Base-by-base conservation (phyloP, 2,888 invertebrate genomes). In the Dicyrtomina minuta region DNA sequence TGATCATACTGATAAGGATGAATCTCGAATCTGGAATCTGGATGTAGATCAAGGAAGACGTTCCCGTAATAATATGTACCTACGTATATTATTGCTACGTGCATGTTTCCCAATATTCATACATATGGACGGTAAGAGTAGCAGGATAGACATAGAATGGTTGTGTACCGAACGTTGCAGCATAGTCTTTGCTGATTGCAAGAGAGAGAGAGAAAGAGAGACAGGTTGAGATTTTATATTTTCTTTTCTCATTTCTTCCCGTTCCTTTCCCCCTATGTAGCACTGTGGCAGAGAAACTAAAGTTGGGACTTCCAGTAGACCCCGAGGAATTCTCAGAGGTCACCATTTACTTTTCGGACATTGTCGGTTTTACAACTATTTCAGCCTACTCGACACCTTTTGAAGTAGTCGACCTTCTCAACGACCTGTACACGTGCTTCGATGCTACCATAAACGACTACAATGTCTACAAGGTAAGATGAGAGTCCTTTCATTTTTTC, bases 291-390 rank as follows among this genome's bases (percentile, higher is more conserved):
- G 94, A 95, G 80, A 93, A 94, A 80, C 84, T 96, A 66, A 91
- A 95, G 84, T 84, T 91, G 77, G 96, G 96, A 1, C 88, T 90
- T 83, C 91, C 90, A 15, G 95, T 96, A 46, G 93, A 94, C 83
- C 94, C 96, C 0, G 96, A 96, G 82, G 90, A 92, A 80, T 75
- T 78, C 66, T 70, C 74, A 24, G 91, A 92, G 82, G 93, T 95
- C 71, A 94, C 95, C 20, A 93, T 96, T 78, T 96, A 95, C 84
- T 96, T 96, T 82, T 90, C 93, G 79, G 96, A 96, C 82, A 96
- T 96, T 80, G 94, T 95, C 79, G 95, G 93, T 65, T 94, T 94
- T 84, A 96, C 96, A 65, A 89, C 91, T 72, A 90, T 96, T 80
- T 95, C 95, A 10, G 94, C 95, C 46, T 89, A 93, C 82, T 93